These are phyloP conservation scores for Patella depressa DNA, from an alignment of 2,888 invertebrate genomes.

Conservation along the genomic window DNA sequence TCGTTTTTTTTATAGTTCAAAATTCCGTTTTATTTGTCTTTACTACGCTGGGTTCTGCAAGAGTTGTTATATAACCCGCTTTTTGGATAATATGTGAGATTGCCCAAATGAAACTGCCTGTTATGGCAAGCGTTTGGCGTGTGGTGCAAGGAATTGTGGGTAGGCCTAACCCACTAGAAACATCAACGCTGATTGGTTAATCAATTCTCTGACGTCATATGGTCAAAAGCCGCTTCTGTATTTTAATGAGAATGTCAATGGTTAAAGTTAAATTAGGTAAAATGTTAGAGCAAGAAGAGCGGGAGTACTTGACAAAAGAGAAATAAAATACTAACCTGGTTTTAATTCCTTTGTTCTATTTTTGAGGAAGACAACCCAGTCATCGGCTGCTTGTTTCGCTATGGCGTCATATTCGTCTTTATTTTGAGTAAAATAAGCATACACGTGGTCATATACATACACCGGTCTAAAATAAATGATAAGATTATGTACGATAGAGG, in stretches of 20 bases:
- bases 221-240: not conserved
- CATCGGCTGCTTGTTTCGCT: not conserved
- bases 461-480: not conserved
- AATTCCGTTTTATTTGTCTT: no score
- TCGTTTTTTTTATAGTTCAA: no score
- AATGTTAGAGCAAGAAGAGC: not conserved
- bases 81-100: no score
- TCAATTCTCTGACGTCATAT: no score
- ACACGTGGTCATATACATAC: not conserved
- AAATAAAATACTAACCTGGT: not conserved
- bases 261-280: not conserved
- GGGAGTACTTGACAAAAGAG: no score
- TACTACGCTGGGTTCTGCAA: no score
- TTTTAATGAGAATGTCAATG: not conserved
- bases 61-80: no score
- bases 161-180: no score
- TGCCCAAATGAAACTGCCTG: no score
- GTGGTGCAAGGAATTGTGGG: no score
- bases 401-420: not conserved
- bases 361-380: not conserved
- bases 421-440: not conserved
- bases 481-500: not conserved
- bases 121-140: no score
- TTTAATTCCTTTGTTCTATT: not conserved
- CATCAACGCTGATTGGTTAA: no score